Evolutionary conservation across 2,113 vertebrate species (phyloP).

Genomic region (Hippocampus guttulatus): DNA sequence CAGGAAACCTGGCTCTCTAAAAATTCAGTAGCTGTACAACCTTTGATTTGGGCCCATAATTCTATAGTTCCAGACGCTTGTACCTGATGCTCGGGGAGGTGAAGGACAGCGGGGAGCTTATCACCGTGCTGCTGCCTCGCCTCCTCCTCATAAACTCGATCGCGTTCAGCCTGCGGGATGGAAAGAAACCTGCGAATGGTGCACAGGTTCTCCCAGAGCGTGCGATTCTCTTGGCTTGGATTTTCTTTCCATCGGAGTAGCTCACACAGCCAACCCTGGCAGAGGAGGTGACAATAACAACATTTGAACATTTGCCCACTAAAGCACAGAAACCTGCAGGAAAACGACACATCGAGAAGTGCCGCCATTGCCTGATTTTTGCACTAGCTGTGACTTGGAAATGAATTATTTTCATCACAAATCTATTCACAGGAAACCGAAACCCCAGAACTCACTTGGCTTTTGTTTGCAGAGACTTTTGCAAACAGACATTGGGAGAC

Average conservation of each 20-base stretch:
- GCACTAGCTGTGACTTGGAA: neutral
- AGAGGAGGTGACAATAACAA: neutral
- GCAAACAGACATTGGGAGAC: constrained; percentile 98
- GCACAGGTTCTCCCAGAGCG: constrained; percentile 97
- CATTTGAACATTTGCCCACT: neutral
- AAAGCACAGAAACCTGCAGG: neutral
- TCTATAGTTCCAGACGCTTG: constrained; percentile 19
- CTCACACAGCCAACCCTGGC: constrained; percentile 96
- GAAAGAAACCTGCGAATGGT: constrained; percentile 94
- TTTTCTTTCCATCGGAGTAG: constrained; percentile 98
- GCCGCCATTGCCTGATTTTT: neutral
- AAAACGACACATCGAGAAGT: too few species aligned
- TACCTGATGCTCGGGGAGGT: constrained; percentile 93
- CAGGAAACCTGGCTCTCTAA: constrained; percentile 8
- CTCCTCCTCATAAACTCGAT: constrained; percentile 93
- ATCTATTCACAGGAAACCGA: neutral
- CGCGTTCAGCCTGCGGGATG: constrained; percentile 87
- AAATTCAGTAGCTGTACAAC: neutral
- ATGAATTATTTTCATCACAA: neutral
- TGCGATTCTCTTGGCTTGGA: constrained; percentile 95
- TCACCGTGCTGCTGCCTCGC: constrained; percentile 91
- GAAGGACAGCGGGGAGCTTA: constrained; percentile 89
- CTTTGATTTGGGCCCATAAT: neutral
- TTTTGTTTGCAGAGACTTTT: constrained; percentile 99
- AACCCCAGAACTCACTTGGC: constrained; percentile 82